Evolutionary conservation across 2,797 vertebrate genomes (phyloP), one percentile per base, ranked within the genome.

Genomic region (Lagocephalus sceleratus): DNA sequence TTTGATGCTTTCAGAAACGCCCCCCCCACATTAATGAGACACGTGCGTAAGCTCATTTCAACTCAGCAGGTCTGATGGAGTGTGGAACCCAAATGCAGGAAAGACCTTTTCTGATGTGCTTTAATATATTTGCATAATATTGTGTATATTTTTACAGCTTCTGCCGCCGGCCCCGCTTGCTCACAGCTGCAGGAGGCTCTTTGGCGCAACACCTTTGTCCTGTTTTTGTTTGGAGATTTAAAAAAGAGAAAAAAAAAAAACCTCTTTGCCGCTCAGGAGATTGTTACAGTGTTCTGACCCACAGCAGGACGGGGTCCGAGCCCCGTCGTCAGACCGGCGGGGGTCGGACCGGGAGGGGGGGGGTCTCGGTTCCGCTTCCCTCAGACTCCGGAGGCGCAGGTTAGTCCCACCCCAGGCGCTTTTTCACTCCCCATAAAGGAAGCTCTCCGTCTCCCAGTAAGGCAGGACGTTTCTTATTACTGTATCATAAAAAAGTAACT

Each of bases 41-140:
- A 3, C 32, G 11, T 1, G 25, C n/a, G n/a, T 6, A 5, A 26
- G 25, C 29, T 11, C 29, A 80, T 75, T 75, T 72, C 56, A 82
- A 86, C 82, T 91, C 89, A 91, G 89, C 89, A 81, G 90, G 90
- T 91, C 90, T 92, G 90, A 91, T 71, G 16, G 50, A 76, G 83
- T 81, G 85, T 82, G 79, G 73, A 59, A 63, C 67, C 75, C 66
- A 84, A 86, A 75, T 75, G 49, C 75, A 69, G 66, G 74, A 80
- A 48, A 74, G 19, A 72, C 26, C 58, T 67, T 83, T 79, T 76
- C 68, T 73, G 61, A 79, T 23, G 64, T 79, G 78, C 81, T 87
- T 85, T 84, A 76, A 75, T 68, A 75, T 73, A 67, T 88, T 76
- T 59, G 57, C n/a, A 12, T 78, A 74, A 76, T 62, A 68, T 7